Percentiles rank a stretch among this genome's conserved stretches.
Conservation (phyloP, 1,140 invertebrate species). For the Alviniconcha marisindica region DNA sequence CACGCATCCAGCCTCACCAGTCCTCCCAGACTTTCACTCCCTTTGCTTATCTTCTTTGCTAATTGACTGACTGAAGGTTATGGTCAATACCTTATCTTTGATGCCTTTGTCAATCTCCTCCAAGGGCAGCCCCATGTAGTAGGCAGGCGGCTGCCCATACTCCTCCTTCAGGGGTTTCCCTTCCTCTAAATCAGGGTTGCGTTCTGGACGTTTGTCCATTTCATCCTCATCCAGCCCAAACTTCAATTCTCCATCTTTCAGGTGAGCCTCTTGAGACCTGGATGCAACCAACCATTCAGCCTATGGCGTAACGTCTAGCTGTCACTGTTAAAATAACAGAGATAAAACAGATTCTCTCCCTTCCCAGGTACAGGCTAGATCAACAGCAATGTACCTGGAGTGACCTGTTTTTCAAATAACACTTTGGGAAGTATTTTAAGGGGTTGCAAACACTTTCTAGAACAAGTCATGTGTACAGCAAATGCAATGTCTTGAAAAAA, state of each 20-base stretch:
- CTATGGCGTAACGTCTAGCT: background rate
- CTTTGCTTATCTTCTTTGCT: too few relatives aligned
- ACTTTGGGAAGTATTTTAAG: background rate
- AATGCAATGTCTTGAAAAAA: too few relatives aligned
- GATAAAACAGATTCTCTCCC: background rate
- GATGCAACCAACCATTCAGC: background rate
- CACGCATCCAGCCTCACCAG: too few relatives aligned
- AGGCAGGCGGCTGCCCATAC: background rate
- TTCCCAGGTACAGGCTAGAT: too few relatives aligned
- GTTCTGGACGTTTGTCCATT: background rate
- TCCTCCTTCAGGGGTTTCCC: background rate
- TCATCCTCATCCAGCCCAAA: conserved; percentile 4
- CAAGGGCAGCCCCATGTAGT: background rate
- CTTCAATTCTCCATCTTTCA: conserved; percentile 31
- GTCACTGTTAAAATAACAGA: too few relatives aligned
- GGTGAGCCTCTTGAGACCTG: conserved; percentile 17
- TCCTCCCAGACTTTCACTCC: too few relatives aligned
- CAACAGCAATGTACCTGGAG: background rate
- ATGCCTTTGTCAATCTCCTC: conserved; percentile 28
- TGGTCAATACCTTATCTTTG: conserved; percentile 9
- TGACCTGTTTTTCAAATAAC: background rate
- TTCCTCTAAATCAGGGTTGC: conserved; percentile 26
- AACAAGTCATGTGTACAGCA: too few relatives aligned
- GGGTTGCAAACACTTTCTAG: too few relatives aligned
- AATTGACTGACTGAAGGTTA: too few relatives aligned